Conservation (phyloP, 2,797 vertebrate species). For the Corythornis leucogaster region DNA sequence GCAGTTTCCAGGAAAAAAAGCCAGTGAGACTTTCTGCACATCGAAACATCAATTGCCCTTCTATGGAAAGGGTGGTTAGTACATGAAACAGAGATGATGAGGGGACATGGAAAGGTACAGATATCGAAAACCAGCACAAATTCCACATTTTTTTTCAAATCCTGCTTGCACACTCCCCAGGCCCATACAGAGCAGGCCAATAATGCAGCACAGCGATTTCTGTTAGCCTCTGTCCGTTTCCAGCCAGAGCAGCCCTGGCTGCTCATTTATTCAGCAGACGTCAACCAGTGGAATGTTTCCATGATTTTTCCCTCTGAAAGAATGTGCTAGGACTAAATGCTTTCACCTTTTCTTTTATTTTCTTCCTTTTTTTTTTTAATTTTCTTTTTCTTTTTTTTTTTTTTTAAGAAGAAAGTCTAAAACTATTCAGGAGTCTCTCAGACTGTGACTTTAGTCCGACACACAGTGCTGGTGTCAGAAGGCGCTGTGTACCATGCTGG, state of each 20-base stretch:
- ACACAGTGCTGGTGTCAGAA: not conserved
- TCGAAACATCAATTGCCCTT: not conserved
- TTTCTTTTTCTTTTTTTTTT: not conserved
- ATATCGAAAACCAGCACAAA: not conserved
- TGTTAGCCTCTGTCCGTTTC: not conserved
- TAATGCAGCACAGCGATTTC: not conserved
- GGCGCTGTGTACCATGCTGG: not conserved
- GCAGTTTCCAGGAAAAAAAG: not conserved
- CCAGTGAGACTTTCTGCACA: not conserved
- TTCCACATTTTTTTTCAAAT: not conserved
- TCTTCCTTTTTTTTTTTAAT: not conserved
- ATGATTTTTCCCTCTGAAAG: not conserved
- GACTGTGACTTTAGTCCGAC: not conserved
- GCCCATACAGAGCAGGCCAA: not conserved
- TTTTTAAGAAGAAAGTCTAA: not conserved
- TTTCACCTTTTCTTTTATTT: not conserved
- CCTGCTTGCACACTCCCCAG: not conserved
- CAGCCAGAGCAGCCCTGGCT: not conserved
- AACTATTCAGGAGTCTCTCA: accelerated
- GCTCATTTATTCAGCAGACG: constrained; percentile 19
- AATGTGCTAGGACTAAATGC: not conserved
- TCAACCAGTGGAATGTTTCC: constrained; percentile 14
- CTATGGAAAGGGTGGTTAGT: not conserved
- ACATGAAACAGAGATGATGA: not conserved
- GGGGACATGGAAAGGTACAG: not conserved